A percentile compares a stretch with the other conserved stretches of the same genome.
Evolutionary conservation across 2,797 vertebrate species (phyloP).

Genomic region (Enteromius treurensis): DNA sequence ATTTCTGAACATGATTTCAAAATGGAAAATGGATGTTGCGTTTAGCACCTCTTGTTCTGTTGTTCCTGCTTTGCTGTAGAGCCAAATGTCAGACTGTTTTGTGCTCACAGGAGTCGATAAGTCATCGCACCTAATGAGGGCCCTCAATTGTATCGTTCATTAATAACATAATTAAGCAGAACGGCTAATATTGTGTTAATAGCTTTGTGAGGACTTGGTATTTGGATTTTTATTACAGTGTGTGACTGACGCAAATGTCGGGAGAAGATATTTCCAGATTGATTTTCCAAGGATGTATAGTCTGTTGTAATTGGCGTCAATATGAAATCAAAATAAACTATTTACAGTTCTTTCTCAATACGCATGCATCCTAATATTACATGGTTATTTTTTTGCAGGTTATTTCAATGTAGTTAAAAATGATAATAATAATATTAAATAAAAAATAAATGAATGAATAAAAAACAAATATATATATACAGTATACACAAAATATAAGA

Average conservation of each 20-base stretch:
- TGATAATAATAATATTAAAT: too few relatives aligned
- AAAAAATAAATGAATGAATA: too few relatives aligned
- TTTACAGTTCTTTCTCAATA: neutral
- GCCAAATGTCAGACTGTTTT: slow-evolving; percentile 38
- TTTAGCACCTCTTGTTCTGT: slow-evolving; percentile 13
- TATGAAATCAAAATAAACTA: neutral
- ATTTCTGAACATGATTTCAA: slow-evolving; percentile 29
- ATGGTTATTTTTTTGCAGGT: too few relatives aligned
- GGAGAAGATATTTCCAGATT: neutral
- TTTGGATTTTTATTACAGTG: neutral
- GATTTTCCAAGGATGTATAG: slow-evolving; percentile 7
- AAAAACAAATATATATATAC: too few relatives aligned
- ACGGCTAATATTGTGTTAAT: slow-evolving; percentile 24
- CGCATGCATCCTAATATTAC: too few relatives aligned
- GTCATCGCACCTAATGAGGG: neutral
- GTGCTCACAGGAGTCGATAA: slow-evolving; percentile 21
- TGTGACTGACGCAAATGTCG: slow-evolving; percentile 8
- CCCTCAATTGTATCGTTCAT: slow-evolving; percentile 22
- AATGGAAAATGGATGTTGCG: slow-evolving; percentile 1
- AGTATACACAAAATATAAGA: neutral
- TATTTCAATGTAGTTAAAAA: too few relatives aligned
- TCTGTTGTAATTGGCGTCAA: neutral
- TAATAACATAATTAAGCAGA: slow-evolving; percentile 34
- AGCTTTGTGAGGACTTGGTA: slow-evolving; percentile 17
- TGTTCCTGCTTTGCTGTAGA: neutral